These are phyloP conservation scores for Zoroaster sp. DNA, from an alignment of 53 echinoderm and acorn worm genomes.

Conservation along the genomic window DNA sequence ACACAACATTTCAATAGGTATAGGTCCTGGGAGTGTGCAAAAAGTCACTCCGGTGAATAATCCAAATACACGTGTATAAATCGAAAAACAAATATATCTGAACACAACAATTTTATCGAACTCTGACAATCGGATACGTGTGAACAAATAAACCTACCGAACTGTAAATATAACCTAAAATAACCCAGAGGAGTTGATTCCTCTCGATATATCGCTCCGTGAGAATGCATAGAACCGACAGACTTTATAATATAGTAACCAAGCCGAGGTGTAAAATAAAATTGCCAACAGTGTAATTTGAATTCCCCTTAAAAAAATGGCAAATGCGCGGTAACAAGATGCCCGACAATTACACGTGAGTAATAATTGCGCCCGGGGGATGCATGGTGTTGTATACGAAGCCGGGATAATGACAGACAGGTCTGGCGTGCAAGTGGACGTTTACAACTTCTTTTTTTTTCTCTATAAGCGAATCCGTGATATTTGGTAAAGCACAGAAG, in stretches of 20 bases:
- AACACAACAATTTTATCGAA: background rate
- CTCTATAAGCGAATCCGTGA: background rate
- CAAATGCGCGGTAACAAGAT: slow-evolving; percentile 20
- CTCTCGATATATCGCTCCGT: background rate
- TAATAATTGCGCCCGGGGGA: slow-evolving; percentile 42
- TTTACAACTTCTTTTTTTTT: background rate
- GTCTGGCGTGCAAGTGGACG: background rate
- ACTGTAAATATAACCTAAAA: background rate
- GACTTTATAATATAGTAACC: background rate
- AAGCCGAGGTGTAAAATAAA: background rate
- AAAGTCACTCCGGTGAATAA: no score
- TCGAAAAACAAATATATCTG: background rate
- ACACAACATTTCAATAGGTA: no score
- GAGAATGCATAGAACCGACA: background rate
- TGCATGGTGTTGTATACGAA: slow-evolving; percentile 20
- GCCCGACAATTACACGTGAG: slow-evolving; percentile 29
- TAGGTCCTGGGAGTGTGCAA: no score
- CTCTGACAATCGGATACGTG: background rate
- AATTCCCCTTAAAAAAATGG: background rate
- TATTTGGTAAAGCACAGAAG: background rate
- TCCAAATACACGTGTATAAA: background rate
- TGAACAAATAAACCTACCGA: background rate
- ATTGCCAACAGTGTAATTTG: background rate
- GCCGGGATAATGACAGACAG: slow-evolving; percentile 21
- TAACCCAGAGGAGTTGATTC: background rate